phyloP scores from a whole-genome alignment of 2,797 vertebrate species.

The Scolopax rusticola region DNA sequence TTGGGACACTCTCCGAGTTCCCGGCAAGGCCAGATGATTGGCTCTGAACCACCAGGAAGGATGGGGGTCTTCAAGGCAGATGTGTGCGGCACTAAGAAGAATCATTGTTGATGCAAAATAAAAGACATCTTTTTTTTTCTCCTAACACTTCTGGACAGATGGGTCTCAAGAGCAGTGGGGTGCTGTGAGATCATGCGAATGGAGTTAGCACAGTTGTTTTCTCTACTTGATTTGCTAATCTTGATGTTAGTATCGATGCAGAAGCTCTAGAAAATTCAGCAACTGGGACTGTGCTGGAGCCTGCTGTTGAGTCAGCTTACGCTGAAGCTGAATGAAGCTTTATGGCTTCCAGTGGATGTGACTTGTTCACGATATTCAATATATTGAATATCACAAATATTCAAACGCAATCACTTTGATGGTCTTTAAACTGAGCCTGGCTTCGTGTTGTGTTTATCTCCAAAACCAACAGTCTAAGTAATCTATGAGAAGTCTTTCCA shows the following conservation, averaged over 20 bases:
- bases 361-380: neutral
- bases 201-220: neutral
- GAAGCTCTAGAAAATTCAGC: neutral
- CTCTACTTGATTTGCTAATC: neutral
- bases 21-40: conserved; percentile 25
- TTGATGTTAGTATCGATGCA: neutral
- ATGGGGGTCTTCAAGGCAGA: neutral
- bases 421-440: neutral
- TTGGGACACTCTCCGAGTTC: neutral
- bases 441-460: neutral
- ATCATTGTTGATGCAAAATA: neutral
- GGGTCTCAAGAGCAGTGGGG: neutral
- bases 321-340: neutral
- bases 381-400: neutral
- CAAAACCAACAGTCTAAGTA: neutral
- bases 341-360: neutral
- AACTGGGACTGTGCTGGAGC: neutral
- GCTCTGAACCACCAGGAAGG: conserved; percentile 10
- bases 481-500: neutral
- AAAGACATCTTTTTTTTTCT: neutral
- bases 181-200: neutral
- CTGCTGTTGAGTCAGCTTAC: neutral
- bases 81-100: neutral
- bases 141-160: neutral
- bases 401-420: neutral